Percentiles rank a stretch among this genome's conserved stretches.
Evolutionary conservation across 2,113 vertebrate genomes (phyloP).

Genomic region (Taurulus bubalis): DNA sequence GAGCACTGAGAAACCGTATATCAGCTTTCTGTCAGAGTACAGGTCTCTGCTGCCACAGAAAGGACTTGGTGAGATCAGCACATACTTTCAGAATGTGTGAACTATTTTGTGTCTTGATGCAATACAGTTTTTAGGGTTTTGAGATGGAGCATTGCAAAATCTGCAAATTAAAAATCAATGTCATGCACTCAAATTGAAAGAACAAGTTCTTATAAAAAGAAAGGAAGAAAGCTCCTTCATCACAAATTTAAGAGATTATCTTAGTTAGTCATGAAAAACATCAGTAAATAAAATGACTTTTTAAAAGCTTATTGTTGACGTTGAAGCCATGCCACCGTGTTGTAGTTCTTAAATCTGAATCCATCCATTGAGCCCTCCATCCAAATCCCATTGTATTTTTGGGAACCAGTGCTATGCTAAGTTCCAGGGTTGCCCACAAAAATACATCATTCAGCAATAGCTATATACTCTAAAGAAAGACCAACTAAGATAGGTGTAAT

Average conservation of each 20-base stretch:
- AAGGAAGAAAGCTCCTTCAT: background rate
- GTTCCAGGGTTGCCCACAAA: too few relatives aligned
- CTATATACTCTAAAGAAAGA: too few relatives aligned
- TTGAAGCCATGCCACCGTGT: background rate
- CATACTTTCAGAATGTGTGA: background rate
- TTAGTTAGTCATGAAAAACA: background rate
- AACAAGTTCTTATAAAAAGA: background rate
- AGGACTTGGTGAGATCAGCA: conserved; percentile 88
- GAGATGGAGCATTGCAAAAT: background rate
- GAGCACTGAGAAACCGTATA: conserved; percentile 88
- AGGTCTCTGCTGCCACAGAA: conserved; percentile 91
- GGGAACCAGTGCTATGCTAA: too few relatives aligned
- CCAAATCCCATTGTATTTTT: too few relatives aligned
- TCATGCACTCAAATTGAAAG: background rate
- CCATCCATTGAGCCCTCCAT: too few relatives aligned
- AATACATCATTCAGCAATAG: too few relatives aligned
- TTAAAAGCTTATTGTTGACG: background rate
- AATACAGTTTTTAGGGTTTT: background rate
- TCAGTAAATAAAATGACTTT: background rate
- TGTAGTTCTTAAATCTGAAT: too few relatives aligned
- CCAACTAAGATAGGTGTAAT: too few relatives aligned
- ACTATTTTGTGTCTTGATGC: background rate
- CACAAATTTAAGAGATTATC: background rate
- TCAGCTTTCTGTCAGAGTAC: conserved; percentile 90
- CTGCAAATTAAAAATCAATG: background rate